Conservation (phyloP, 2,113 vertebrate genomes). For the Leucoraja erinaceus region DNA sequence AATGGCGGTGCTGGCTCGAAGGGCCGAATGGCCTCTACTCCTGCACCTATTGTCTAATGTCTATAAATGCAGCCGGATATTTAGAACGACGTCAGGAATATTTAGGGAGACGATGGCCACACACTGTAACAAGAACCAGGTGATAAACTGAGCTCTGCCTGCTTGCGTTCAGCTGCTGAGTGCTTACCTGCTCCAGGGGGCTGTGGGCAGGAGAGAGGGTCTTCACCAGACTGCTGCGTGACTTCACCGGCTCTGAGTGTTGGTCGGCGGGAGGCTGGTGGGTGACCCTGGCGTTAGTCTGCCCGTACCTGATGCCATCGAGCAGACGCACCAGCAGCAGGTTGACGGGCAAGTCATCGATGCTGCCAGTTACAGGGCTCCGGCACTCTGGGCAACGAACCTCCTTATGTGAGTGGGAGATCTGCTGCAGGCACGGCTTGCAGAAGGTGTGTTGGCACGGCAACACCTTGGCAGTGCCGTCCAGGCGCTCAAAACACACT, state of each 20-base stretch:
- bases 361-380: constrained; percentile 63
- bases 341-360: constrained; percentile 79
- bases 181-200: constrained; percentile 66
- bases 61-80: too few relatives aligned
- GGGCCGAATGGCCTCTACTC: too few relatives aligned
- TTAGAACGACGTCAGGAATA: too few relatives aligned
- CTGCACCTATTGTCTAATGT: too few relatives aligned
- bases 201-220: constrained; percentile 54
- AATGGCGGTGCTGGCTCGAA: too few relatives aligned
- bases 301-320: constrained; percentile 60
- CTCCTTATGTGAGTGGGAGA: constrained; percentile 65
- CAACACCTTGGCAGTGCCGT: constrained; percentile 77
- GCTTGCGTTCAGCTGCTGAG: too few relatives aligned
- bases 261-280: constrained; percentile 52
- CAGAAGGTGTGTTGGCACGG: constrained; percentile 97
- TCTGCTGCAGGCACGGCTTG: constrained; percentile 73
- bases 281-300: constrained; percentile 47
- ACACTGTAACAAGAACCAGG: too few relatives aligned
- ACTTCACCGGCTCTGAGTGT: constrained; percentile 52
- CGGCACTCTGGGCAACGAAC: constrained; percentile 80
- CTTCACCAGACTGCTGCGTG: constrained; percentile 54
- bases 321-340: constrained; percentile 73
- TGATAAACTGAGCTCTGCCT: neutral
- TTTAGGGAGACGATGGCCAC: too few relatives aligned
- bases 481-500: constrained; percentile 75